Percentiles rank a stretch among this genome's conserved stretches.
phyloP scores from a whole-genome alignment of 2,113 vertebrate species.

The Oriolus oriolus region DNA sequence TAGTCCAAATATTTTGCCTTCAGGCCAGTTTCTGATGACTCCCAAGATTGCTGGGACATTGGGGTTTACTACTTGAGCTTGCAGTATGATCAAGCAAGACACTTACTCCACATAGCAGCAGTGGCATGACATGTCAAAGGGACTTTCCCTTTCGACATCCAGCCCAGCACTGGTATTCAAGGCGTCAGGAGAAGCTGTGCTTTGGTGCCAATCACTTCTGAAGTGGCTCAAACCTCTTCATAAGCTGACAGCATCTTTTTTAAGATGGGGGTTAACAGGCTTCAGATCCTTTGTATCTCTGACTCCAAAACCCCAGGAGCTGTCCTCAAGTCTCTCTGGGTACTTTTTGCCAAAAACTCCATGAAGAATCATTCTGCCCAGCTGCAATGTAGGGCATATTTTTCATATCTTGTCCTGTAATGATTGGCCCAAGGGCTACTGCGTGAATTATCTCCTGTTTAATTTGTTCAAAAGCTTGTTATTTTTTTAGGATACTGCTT shows the following conservation, averaged over 20 bases:
- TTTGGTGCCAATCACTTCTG: background rate
- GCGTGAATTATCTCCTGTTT: background rate
- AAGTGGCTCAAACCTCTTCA: fast-evolving
- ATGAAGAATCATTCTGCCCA: background rate
- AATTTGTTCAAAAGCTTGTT: background rate
- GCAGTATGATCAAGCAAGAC: background rate
- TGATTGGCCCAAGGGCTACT: background rate
- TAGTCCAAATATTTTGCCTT: background rate
- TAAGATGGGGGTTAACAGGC: background rate
- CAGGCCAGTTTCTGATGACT: fast-evolving
- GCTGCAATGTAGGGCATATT: background rate
- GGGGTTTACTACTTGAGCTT: background rate
- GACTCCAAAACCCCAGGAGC: background rate
- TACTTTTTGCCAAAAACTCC: background rate
- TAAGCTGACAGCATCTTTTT: background rate
- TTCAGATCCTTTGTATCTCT: background rate
- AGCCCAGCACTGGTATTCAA: background rate
- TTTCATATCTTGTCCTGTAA: background rate
- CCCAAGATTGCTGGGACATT: background rate
- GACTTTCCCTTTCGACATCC: background rate
- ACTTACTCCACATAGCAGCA: background rate
- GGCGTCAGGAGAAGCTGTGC: background rate
- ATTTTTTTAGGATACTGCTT: background rate
- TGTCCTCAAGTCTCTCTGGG: too few species aligned
- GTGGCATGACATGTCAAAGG: background rate